Evolutionary conservation across 2,888 invertebrate species (phyloP).

Genomic region (Arrhopalites spinosus): DNA sequence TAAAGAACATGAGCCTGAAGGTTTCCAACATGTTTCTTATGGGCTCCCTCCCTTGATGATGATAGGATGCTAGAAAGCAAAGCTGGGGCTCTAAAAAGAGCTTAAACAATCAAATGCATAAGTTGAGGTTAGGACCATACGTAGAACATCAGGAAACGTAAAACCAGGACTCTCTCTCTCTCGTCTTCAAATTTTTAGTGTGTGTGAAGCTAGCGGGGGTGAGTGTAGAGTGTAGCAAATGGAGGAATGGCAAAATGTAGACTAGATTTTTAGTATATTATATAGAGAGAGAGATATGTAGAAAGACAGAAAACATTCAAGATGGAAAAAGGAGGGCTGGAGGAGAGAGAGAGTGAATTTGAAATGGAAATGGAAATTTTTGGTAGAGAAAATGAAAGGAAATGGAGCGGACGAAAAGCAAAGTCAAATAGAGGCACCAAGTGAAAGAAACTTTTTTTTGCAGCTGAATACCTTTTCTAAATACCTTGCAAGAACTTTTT

Average conservation of each 20-base stretch:
- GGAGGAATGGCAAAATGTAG: no score
- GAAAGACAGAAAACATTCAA: no score
- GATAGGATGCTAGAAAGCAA: not conserved
- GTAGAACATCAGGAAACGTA: not conserved
- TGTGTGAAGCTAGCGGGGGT: no score
- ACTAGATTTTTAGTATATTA: no score
- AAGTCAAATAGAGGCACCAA: slow-evolving; percentile 19
- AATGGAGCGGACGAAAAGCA: slow-evolving; percentile 21
- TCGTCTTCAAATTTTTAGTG: no score
- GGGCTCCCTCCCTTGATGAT: no score
- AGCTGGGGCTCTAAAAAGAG: not conserved
- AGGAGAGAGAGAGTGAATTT: not conserved
- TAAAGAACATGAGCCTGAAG: not conserved
- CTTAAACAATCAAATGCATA: slow-evolving; percentile 33
- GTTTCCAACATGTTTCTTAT: no score
- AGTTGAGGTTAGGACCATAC: slow-evolving; percentile 22
- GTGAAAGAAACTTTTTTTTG: slow-evolving; percentile 33
- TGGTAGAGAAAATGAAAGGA: slow-evolving; percentile 32
- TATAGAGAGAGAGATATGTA: no score
- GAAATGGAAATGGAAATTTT: slow-evolving; percentile 21
- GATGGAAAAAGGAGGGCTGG: not conserved
- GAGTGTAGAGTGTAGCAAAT: not conserved
- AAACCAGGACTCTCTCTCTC: not conserved
- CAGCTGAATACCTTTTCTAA: slow-evolving; percentile 35
- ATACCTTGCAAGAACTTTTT: slow-evolving; percentile 22